Evolutionary conservation across 1,140 invertebrate species (phyloP), one percentile per base, ranked within the genome.

Genomic region (Leptoteleia sp.): DNA sequence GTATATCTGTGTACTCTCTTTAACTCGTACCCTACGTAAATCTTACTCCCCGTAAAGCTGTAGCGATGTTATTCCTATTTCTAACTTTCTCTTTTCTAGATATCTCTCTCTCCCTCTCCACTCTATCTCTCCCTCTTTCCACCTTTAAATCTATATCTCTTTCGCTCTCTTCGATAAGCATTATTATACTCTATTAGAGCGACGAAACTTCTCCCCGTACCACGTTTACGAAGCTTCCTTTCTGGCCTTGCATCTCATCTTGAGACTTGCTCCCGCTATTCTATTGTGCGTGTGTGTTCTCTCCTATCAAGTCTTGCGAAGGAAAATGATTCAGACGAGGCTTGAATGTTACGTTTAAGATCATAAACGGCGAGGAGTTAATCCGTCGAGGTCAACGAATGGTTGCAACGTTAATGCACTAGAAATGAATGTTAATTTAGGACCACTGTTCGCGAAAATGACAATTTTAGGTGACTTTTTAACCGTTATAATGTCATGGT

Each of bases 181-280:
- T 78, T 78, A 57, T 40, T 71, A 38, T 54, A 57, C 15, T 17
- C 33, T 8, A 78, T 45, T 50, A 54, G 54, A 67, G 40, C 52
- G 16, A 45, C 8, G 4, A 31, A 43, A 54, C 27, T 31, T 29
- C 6, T 73, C 22, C 47, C 55, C 29, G n/a, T 11, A 50, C 45
- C 17, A 35, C n/a, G 42, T 61, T 37, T 38, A 31, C 13, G 37
- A 71, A 50, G 73, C 64, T 68, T 78, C 65, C 75, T 78, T 78
- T 78, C 75, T 72, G 68, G 59, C 67, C 67, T 71, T 71, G 59
- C 57, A 47, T 71, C 65, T 77, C 59, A 71, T 71, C 67, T 78
- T 42, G 61, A 55, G 54, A 62, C 67, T 78, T 71, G 75, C 65
- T 65, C 57, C 64, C 59, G 57, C 75, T 77, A 35, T 59, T 77